Conservation (phyloP, 2,797 vertebrate genomes). For the Sylvilagus floridanus region DNA sequence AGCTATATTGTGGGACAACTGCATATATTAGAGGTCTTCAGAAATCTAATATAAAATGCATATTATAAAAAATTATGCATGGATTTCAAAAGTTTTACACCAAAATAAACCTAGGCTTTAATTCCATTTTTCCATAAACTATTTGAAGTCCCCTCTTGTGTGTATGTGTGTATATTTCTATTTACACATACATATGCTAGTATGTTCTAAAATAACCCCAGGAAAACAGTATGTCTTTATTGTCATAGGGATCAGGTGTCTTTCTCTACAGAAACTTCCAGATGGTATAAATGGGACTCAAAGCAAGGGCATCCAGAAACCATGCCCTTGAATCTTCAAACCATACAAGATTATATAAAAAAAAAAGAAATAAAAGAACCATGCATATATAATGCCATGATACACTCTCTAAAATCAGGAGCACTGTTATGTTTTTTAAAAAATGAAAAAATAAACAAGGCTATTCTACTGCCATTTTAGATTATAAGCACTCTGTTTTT, state of each 20-base stretch:
- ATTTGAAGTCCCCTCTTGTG: too few species aligned
- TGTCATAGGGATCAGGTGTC: not conserved
- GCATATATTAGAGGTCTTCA: too few species aligned
- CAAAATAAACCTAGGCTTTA: too few species aligned
- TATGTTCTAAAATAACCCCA: not conserved
- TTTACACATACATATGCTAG: not conserved
- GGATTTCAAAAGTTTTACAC: too few species aligned
- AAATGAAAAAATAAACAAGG: slow-evolving; percentile 47
- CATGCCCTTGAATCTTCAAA: not conserved
- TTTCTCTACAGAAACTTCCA: slow-evolving; percentile 14
- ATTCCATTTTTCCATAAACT: too few species aligned
- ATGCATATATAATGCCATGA: not conserved
- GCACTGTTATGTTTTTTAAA: slow-evolving; percentile 35
- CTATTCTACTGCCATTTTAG: not conserved
- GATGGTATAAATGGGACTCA: not conserved
- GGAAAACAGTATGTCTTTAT: not conserved
- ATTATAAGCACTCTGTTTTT: not conserved
- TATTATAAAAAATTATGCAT: too few species aligned
- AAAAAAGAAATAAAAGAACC: not conserved
- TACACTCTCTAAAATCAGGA: not conserved
- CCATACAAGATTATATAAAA: not conserved
- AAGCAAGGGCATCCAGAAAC: not conserved
- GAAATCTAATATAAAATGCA: too few species aligned
- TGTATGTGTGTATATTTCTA: not conserved
- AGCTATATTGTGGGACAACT: too few species aligned